Base-by-base conservation (phyloP, 23 tunicate genomes). In the Halocynthia aurantium region DNA sequence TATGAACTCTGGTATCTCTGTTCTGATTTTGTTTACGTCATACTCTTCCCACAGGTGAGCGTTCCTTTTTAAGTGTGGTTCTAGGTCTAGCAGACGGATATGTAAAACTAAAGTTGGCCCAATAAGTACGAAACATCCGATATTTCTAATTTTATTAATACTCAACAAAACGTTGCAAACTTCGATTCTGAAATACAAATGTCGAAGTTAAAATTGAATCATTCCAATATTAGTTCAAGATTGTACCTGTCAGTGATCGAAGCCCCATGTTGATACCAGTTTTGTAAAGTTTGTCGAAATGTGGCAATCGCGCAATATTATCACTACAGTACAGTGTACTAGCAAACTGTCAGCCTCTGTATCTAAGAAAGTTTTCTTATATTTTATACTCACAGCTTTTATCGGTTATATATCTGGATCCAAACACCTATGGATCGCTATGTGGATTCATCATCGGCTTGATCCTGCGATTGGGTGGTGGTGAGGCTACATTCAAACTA, bases 11-110 rank as follows among this genome's bases (percentile, higher is more conserved):
- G 85, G 82, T 85, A 73, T 71, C 81, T 90, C 15, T 80, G 82
- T 49, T 67, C 86, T 15, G 96, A 90, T 69, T 82, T 90, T 51
- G 76, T 81, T 53, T 90, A 69, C 73, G 91, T 81, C 18, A 73
- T 90, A 7, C 71, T 90, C 44, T 81, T 90, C n/a, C 96, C 96
- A 7, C 96, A 90, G 79, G 85, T 90, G 53, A 72, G 22, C 9
- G 6, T 11, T 10, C 15, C 55, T 49, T 49, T 77, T 12, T 22
- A 55, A 55, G 22, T 44, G 8, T 10, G 20, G 9, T 57, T 15
- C 20, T 20, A 10, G 70, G 70, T n/a, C n/a, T n/a, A n/a, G n/a
- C n/a, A 55, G 9, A 55, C 7, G 71, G 22, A 67, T n/a, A n/a
- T n/a, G n/a, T n/a, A n/a, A n/a, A n/a, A n/a, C n/a, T n/a, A n/a